Conservation (phyloP, 2,888 invertebrate genomes). For the Orthosia cruda region DNA sequence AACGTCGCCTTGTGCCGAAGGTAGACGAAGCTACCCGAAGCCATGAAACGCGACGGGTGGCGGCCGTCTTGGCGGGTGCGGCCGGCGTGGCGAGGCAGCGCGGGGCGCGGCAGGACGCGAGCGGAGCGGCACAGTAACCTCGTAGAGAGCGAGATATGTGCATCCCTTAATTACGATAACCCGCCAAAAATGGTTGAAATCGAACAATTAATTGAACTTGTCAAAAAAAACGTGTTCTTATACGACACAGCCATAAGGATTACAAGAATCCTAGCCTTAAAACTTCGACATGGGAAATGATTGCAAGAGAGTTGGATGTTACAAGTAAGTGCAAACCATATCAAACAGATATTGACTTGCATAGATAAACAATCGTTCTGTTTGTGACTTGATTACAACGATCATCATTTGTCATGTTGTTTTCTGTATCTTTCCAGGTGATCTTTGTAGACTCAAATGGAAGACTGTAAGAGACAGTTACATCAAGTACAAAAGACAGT, state of each 20-base stretch:
- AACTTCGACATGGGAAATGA: slow-evolving; percentile 61
- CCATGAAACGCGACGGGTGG: slow-evolving; percentile 34
- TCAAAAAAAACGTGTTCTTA: slow-evolving; percentile 56
- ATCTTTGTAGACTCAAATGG: slow-evolving; percentile 73
- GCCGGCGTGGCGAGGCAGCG: slow-evolving; percentile 47
- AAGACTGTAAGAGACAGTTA: slow-evolving; percentile 75
- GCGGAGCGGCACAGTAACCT: slow-evolving; percentile 49
- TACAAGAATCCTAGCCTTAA: slow-evolving; percentile 67
- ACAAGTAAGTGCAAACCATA: slow-evolving; percentile 59
- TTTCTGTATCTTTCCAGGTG: slow-evolving; percentile 61
- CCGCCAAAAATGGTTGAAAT: slow-evolving; percentile 60
- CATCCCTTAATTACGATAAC: slow-evolving; percentile 29
- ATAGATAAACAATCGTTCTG: not conserved
- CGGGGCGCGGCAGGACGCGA: slow-evolving; percentile 60
- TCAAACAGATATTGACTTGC: not conserved
- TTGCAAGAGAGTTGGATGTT: slow-evolving; percentile 62
- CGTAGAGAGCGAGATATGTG: slow-evolving; percentile 46
- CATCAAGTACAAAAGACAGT: slow-evolving; percentile 71
- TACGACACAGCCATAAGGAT: slow-evolving; percentile 64
- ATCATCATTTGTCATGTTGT: slow-evolving; percentile 1
- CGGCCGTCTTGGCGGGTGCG: slow-evolving; percentile 23
- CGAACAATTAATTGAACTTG: slow-evolving; percentile 61
- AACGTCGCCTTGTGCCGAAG: slow-evolving; percentile 50
- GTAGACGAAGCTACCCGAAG: slow-evolving; percentile 45
- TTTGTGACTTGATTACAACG: not conserved